These are phyloP conservation scores for Myotis myotis DNA, from an alignment of 2,797 vertebrate genomes.

Conservation along the genomic window DNA sequence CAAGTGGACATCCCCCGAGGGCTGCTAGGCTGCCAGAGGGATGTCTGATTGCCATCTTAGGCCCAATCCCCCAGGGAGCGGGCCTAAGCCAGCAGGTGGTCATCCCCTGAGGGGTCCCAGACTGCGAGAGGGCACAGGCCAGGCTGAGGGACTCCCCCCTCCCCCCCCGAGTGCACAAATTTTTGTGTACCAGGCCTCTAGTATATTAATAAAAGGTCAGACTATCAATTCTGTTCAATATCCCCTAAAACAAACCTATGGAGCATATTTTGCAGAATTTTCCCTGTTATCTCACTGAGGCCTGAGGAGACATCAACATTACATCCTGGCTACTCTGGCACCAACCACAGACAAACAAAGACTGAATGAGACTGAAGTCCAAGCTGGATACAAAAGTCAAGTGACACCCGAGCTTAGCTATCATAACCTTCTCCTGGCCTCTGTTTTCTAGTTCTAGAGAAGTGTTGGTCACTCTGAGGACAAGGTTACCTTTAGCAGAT, in stretches of 20 bases:
- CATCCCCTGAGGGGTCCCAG: too few relatives aligned
- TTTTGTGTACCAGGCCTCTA: too few relatives aligned
- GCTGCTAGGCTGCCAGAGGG: too few relatives aligned
- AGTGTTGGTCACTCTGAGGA: neutral
- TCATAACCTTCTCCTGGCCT: neutral
- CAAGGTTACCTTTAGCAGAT: neutral
- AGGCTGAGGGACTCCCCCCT: too few relatives aligned
- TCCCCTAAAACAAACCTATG: neutral
- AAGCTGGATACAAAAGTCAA: neutral
- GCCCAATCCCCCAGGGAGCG: too few relatives aligned
- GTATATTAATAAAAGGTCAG: neutral
- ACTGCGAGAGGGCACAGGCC: too few relatives aligned
- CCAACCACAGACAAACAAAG: neutral
- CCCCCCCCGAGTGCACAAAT: too few relatives aligned
- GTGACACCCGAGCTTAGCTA: neutral
- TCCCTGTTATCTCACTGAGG: neutral
- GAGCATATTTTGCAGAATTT: slow-evolving; percentile 1
- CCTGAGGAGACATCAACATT: neutral
- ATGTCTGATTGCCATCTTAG: too few relatives aligned
- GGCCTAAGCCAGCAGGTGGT: too few relatives aligned
- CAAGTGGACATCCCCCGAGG: too few relatives aligned
- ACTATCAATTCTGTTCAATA: neutral
- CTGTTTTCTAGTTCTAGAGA: neutral
- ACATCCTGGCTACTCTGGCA: neutral
- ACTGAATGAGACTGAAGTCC: neutral